Conservation (phyloP, 1,140 invertebrate species). For the Muscidifurax raptorellus region DNA sequence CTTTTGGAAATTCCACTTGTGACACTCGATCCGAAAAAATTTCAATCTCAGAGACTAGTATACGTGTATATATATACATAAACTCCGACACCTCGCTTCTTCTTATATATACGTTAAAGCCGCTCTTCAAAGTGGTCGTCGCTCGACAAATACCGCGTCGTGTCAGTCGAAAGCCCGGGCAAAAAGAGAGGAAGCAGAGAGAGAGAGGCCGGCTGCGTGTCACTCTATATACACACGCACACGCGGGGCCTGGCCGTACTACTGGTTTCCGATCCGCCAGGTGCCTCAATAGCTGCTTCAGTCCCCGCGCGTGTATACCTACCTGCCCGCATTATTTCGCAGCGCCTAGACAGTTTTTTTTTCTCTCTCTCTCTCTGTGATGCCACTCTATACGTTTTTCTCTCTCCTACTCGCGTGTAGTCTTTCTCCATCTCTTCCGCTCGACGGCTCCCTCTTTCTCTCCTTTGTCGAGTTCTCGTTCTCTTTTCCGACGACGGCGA, state of each 20-base stretch:
- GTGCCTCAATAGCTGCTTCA: not conserved
- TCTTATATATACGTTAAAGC: too few relatives aligned
- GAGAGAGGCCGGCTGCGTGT: not conserved
- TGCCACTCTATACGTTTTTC: not conserved
- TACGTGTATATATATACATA: too few relatives aligned
- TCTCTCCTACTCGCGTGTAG: not conserved
- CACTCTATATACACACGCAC: not conserved
- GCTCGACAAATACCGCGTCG: too few relatives aligned
- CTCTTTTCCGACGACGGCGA: not conserved
- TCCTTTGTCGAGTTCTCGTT: not conserved
- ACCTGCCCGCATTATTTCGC: conserved; percentile 30
- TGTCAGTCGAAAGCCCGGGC: too few relatives aligned
- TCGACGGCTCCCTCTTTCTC: not conserved
- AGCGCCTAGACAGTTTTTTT: not conserved
- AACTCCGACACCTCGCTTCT: too few relatives aligned
- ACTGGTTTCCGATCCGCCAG: conserved; percentile 24
- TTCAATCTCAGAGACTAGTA: too few relatives aligned
- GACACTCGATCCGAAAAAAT: too few relatives aligned
- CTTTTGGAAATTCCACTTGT: too few relatives aligned
- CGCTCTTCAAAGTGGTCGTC: too few relatives aligned
- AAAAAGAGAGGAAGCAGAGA: too few relatives aligned
- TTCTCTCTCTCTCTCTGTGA: not conserved
- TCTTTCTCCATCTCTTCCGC: conserved; percentile 8
- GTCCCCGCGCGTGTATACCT: not conserved
- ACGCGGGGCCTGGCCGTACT: not conserved